Conservation (phyloP, 2,113 vertebrate species). For the Cisticola juncidis region DNA sequence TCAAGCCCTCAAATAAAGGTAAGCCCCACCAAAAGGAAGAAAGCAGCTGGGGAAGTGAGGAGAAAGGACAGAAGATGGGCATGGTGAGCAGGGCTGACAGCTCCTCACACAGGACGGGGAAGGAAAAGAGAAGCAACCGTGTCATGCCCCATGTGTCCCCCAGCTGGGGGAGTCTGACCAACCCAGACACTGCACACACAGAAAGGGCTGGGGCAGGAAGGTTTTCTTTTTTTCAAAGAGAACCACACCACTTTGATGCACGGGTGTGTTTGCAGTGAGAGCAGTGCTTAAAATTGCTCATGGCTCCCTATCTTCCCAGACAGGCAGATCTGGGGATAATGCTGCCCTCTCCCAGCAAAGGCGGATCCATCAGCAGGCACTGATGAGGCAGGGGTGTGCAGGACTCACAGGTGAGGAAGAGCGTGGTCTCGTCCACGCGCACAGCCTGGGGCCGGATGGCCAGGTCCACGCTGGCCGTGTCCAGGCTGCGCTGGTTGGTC, state of each 20-base stretch:
- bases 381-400: accelerated
- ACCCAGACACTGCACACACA: background rate
- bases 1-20: background rate
- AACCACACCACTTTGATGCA: background rate
- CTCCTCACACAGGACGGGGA: background rate
- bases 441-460: constrained; percentile 78
- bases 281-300: background rate
- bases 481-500: constrained; percentile 88
- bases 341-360: background rate
- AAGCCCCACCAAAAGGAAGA: background rate
- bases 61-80: background rate
- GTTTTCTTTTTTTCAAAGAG: too few relatives aligned
- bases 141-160: too few relatives aligned
- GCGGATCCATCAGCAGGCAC: accelerated
- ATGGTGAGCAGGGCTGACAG: background rate
- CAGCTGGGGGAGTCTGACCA: background rate
- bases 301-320: background rate
- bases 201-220: background rate
- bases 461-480: constrained; percentile 86
- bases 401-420: constrained; percentile 88
- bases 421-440: constrained; percentile 71
- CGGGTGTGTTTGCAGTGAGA: background rate
- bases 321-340: background rate
- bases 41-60: background rate
- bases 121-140: background rate